phyloP scores from a whole-genome alignment of 2,113 vertebrate genomes.

The Syrrhaptes paradoxus region DNA sequence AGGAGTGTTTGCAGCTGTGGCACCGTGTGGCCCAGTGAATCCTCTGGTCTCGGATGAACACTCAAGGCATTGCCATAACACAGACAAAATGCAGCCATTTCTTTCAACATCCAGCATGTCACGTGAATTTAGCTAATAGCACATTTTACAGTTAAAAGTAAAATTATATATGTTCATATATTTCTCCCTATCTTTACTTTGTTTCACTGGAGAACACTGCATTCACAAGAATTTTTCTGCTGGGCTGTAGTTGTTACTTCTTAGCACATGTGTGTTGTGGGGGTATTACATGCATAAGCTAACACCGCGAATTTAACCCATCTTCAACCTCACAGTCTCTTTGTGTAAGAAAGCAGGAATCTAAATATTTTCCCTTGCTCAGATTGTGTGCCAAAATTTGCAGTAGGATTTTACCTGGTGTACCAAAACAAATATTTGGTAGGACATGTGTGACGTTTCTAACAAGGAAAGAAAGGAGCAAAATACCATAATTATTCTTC shows the following conservation, averaged over 20 bases:
- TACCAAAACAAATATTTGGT: neutral
- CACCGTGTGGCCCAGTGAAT: neutral
- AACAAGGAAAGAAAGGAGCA: neutral
- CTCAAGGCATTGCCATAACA: neutral
- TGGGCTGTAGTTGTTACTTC: neutral
- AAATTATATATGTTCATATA: neutral
- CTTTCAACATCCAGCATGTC: neutral
- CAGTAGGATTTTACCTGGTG: neutral
- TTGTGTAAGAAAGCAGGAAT: neutral
- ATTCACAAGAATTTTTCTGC: neutral
- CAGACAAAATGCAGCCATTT: neutral
- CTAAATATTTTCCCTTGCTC: neutral
- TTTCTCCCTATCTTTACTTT: neutral
- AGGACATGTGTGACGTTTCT: neutral
- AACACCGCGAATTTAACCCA: neutral
- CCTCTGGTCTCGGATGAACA: neutral
- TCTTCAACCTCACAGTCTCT: neutral
- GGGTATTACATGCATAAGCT: neutral
- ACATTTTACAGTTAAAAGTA: neutral
- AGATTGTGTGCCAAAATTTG: neutral
- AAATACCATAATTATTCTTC: neutral
- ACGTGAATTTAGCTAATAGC: neutral
- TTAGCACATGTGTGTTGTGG: neutral
- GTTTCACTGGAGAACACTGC: neutral
- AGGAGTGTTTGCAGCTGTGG: neutral